Percentiles rank a stretch among this genome's conserved stretches.
Evolutionary conservation across 2,797 vertebrate genomes (phyloP).

Genomic region (Myotis pilosus): DNA sequence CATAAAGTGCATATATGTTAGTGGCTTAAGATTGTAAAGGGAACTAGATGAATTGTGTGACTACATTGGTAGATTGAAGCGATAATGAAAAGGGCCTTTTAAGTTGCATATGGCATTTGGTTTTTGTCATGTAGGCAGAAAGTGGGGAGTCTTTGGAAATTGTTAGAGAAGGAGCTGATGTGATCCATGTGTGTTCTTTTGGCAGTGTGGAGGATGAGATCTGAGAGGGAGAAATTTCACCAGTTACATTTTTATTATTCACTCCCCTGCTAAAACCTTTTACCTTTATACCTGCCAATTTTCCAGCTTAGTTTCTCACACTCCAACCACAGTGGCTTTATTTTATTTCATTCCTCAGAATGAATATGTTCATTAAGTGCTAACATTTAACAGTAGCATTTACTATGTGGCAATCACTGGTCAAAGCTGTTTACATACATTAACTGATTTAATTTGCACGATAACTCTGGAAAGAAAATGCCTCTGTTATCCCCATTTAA

Average conservation of each 20-base stretch:
- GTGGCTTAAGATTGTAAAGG: constrained; percentile 5
- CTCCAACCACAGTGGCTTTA: background rate
- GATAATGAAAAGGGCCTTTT: background rate
- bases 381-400: background rate
- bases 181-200: background rate
- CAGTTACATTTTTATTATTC: background rate
- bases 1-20: background rate
- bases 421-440: background rate
- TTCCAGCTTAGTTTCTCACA: constrained; percentile 23
- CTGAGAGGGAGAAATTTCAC: constrained; percentile 4
- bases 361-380: background rate
- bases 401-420: background rate
- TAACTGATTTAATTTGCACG: constrained; percentile 27
- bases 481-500: constrained; percentile 1
- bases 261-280: background rate
- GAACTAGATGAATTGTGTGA: constrained; percentile 19
- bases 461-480: constrained; percentile 17
- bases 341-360: constrained; percentile 14
- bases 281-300: background rate
- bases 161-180: constrained; percentile 3
- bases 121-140: constrained; percentile 11
- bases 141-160: background rate
- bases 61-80: background rate
- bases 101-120: constrained; percentile 16
- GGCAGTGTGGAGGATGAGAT: background rate